Evolutionary conservation across 2,113 vertebrate species (phyloP).

Genomic region (Proteles cristata): DNA sequence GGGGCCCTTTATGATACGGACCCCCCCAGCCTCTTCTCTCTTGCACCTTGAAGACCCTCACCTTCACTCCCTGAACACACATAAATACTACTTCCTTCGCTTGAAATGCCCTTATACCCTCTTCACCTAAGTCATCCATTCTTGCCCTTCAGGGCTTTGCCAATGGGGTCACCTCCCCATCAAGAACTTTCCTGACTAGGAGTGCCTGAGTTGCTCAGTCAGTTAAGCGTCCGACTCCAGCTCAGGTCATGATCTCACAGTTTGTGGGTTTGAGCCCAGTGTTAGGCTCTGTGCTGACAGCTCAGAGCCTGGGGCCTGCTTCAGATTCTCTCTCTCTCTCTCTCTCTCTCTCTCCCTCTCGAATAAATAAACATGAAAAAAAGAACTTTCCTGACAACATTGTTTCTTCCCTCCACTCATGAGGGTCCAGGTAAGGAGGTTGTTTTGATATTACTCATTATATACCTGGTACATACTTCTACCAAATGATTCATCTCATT

Average conservation of each 20-base stretch:
- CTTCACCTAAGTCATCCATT: neutral
- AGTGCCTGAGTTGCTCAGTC: too few species aligned
- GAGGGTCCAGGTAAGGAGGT: neutral
- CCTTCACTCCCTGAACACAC: neutral
- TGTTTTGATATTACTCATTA: neutral
- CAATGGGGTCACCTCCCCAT: too few species aligned
- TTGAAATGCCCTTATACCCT: neutral
- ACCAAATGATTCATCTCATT: neutral
- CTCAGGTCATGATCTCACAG: too few species aligned
- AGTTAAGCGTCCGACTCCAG: too few species aligned
- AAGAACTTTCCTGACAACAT: neutral
- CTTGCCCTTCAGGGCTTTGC: neutral
- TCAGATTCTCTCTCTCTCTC: too few species aligned
- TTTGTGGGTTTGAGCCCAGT: too few species aligned
- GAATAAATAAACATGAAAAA: too few species aligned
- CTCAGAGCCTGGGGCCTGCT: too few species aligned
- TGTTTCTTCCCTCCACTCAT: neutral
- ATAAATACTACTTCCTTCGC: neutral
- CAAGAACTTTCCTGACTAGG: neutral
- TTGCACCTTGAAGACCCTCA: neutral
- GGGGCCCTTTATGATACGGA: neutral
- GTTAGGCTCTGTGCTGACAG: too few species aligned
- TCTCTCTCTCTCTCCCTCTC: too few species aligned
- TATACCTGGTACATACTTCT: too few species aligned
- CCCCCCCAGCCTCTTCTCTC: neutral